Evolutionary conservation across 2,888 invertebrate genomes (phyloP).

Genomic region (Agapostemon virescens): DNA sequence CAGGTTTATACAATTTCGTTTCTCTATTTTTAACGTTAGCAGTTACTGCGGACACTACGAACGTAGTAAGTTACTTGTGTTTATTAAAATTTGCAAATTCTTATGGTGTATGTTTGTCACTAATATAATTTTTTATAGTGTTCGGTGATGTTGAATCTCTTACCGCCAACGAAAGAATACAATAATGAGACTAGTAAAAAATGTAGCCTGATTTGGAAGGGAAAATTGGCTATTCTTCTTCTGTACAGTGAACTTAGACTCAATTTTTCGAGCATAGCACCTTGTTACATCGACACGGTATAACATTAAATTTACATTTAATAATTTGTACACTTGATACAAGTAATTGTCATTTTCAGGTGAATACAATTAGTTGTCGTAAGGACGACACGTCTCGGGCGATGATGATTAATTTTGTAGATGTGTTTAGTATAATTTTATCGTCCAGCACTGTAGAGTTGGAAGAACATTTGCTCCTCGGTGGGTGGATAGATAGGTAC

Average conservation of each 20-base stretch:
- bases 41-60: slow-evolving; percentile 78
- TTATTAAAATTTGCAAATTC: background rate
- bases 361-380: slow-evolving; percentile 74
- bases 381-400: slow-evolving; percentile 73
- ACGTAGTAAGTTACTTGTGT: slow-evolving; percentile 76
- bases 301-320: slow-evolving; percentile 8
- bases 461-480: slow-evolving; percentile 72
- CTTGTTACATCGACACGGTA: slow-evolving; percentile 68
- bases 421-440: slow-evolving; percentile 71
- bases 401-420: slow-evolving; percentile 76
- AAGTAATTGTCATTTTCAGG: slow-evolving; percentile 56
- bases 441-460: slow-evolving; percentile 67
- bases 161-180: slow-evolving; percentile 70
- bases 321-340: background rate
- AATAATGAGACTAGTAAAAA: slow-evolving; percentile 65
- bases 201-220: slow-evolving; percentile 74
- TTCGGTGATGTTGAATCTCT: slow-evolving; percentile 74
- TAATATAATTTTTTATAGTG: slow-evolving; percentile 65
- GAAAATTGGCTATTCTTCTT: slow-evolving; percentile 73
- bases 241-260: slow-evolving; percentile 72
- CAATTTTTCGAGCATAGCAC: slow-evolving; percentile 62
- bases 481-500: slow-evolving; percentile 78
- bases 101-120: background rate
- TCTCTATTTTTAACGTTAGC: slow-evolving; percentile 80
- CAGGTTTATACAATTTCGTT: slow-evolving; percentile 83